Percentiles rank a stretch among this genome's conserved stretches.
Evolutionary conservation across 2,113 vertebrate genomes (phyloP).

Genomic region (Grammomys dolichurus): DNA sequence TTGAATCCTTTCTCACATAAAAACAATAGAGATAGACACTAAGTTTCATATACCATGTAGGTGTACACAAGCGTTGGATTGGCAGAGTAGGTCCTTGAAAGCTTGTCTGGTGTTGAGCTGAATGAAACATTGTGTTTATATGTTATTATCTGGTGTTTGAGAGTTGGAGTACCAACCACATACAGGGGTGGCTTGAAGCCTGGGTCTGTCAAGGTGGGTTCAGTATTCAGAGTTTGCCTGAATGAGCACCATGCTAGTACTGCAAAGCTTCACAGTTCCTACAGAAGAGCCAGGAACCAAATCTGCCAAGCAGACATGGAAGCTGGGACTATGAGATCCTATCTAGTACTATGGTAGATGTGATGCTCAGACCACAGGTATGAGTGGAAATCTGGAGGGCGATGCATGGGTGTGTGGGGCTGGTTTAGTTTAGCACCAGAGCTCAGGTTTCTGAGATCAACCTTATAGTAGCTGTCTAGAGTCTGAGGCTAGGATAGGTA

Average conservation of each 20-base stretch:
- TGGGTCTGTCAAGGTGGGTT: background rate
- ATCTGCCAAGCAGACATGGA: background rate
- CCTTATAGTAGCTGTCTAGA: too few species aligned
- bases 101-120: background rate
- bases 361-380: background rate
- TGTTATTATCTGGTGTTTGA: background rate
- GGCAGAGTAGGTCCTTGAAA: background rate
- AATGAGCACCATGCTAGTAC: background rate
- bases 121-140: background rate
- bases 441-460: background rate
- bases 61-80: accelerated
- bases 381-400: background rate
- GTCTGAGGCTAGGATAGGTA: background rate
- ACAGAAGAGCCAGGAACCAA: background rate
- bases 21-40: background rate
- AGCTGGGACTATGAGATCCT: background rate
- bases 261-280: background rate
- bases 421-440: background rate
- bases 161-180: background rate
- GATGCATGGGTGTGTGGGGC: background rate
- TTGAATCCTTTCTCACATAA: background rate
- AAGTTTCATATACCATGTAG: background rate
- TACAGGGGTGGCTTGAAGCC: too few species aligned
- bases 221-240: too few species aligned
- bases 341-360: accelerated